Conservation (phyloP, 2,888 invertebrate species). For the Phasia obesa region DNA sequence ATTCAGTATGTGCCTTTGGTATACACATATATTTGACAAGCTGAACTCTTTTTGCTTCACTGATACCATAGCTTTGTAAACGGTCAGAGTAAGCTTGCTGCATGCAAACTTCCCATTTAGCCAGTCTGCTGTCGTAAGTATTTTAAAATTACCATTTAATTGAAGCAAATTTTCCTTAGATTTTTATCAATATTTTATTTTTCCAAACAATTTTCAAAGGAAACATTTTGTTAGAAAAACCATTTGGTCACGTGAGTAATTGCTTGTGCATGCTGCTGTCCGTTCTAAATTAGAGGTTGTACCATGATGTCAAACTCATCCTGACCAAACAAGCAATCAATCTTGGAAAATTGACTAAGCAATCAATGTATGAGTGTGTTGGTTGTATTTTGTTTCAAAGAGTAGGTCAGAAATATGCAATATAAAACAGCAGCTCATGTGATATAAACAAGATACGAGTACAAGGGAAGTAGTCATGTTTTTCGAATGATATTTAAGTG, state of each 20-base stretch:
- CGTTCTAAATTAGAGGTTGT: constrained; percentile 4
- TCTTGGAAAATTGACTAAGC: constrained; percentile 48
- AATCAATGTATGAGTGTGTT: neutral
- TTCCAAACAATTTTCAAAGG: neutral
- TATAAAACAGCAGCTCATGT: constrained; percentile 12
- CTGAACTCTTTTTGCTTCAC: too few relatives aligned
- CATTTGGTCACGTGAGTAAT: neutral
- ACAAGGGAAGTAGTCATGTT: constrained; percentile 25
- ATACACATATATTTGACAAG: too few relatives aligned
- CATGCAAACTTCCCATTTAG: too few relatives aligned
- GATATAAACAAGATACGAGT: constrained; percentile 26
- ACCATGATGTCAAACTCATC: constrained; percentile 40
- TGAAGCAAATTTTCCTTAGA: too few relatives aligned
- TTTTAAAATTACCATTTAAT: too few relatives aligned
- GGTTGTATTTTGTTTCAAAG: neutral
- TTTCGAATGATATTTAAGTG: too few relatives aligned
- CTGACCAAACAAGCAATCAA: constrained; percentile 49
- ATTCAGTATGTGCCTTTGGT: too few relatives aligned
- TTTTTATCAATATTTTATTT: too few relatives aligned
- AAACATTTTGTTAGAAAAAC: neutral
- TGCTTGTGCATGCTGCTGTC: constrained; percentile 12
- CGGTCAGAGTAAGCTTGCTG: too few relatives aligned
- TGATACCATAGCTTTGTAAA: too few relatives aligned
- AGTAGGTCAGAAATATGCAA: neutral
- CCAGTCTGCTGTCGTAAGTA: too few relatives aligned